phyloP scores from a whole-genome alignment of 2,113 vertebrate genomes.

The Illadopsis cleaveri region DNA sequence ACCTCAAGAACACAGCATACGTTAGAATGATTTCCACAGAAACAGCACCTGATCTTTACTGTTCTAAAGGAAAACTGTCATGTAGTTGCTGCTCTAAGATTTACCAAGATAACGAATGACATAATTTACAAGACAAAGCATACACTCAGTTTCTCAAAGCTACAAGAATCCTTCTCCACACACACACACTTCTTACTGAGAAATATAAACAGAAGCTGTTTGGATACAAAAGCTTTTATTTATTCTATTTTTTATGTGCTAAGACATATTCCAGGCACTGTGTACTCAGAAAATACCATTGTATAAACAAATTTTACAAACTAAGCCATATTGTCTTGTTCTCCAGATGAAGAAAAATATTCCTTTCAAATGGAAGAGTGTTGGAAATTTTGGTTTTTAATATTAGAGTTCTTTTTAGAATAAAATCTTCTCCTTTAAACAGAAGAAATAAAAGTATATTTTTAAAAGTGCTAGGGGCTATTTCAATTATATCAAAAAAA shows the following conservation, averaged over 20 bases:
- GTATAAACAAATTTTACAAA: conserved; percentile 12
- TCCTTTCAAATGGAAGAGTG: neutral
- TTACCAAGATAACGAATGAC: neutral
- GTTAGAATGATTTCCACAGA: neutral
- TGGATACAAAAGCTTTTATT: conserved; percentile 4
- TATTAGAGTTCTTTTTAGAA: neutral
- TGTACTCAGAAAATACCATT: neutral
- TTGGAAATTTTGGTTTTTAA: neutral
- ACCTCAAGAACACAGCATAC: neutral
- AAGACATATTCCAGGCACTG: conserved; percentile 40
- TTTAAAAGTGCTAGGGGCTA: neutral
- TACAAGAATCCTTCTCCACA: neutral
- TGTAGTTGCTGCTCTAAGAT: neutral
- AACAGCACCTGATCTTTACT: neutral
- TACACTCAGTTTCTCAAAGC: neutral
- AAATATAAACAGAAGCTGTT: conserved; percentile 32
- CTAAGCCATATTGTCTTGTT: neutral
- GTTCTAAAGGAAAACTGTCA: neutral
- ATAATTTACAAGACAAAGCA: neutral
- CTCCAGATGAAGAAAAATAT: conserved; percentile 9
- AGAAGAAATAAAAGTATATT: neutral
- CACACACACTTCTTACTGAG: neutral
- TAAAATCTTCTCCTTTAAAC: neutral
- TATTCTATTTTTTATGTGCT: conserved; percentile 42
- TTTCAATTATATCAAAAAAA: neutral